Percentiles rank a stretch among this genome's conserved stretches.
These are phyloP conservation scores for Acheta domesticus DNA, from an alignment of 2,888 invertebrate species.

Conservation along the genomic window DNA sequence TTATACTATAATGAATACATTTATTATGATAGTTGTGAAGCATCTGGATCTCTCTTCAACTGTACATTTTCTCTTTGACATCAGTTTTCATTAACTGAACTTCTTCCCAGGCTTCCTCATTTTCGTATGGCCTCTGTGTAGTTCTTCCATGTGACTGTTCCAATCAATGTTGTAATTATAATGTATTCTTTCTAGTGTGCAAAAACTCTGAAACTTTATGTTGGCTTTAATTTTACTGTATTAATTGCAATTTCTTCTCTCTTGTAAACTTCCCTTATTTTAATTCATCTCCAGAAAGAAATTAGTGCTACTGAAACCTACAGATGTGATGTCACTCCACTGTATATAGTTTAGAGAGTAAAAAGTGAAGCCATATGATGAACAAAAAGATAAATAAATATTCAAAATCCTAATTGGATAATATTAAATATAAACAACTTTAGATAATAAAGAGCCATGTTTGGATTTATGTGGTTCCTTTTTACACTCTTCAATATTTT, in stretches of 20 bases:
- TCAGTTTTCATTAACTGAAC: conserved; percentile 8
- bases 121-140: conserved; percentile 18
- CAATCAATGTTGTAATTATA: conserved; percentile 18
- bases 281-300: neutral
- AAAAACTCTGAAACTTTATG: neutral
- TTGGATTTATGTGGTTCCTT: neutral
- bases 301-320: neutral
- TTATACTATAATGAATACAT: no score
- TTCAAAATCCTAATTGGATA: neutral
- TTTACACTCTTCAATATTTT: conserved; percentile 6
- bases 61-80: conserved; percentile 7
- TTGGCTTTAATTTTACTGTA: conserved; percentile 2
- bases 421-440: neutral
- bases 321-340: conserved; percentile 10
- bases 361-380: neutral
- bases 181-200: conserved; percentile 18
- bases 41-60: conserved; percentile 5
- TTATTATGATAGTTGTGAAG: neutral
- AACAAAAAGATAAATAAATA: neutral
- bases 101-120: conserved; percentile 18
- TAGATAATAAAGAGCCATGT: neutral
- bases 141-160: conserved; percentile 18
- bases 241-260: conserved; percentile 18
- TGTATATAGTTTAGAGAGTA: conserved; percentile 2
- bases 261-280: conserved; percentile 18